Evolutionary conservation across 2,113 vertebrate species (phyloP).

Genomic region (Pleuronectes platessa): DNA sequence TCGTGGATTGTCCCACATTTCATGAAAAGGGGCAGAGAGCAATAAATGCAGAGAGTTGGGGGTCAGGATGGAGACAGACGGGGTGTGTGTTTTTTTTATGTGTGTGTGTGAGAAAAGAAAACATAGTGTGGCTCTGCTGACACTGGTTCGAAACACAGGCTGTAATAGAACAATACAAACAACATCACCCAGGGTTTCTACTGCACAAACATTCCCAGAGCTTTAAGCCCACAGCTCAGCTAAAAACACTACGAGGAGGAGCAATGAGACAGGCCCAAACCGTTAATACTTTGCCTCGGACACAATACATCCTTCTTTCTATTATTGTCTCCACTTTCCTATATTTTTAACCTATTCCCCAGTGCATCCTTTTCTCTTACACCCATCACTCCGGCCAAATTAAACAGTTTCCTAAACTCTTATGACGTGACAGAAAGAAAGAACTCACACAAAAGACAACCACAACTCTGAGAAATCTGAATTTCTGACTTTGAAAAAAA

Average conservation of each 20-base stretch:
- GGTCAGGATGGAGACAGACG: conserved; percentile 43
- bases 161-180: conserved; percentile 76
- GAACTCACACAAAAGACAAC: conserved; percentile 9
- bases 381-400: conserved; percentile 35
- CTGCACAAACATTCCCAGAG: conserved; percentile 78
- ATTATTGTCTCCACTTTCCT: conserved; percentile 20
- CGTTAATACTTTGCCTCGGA: conserved; percentile 40
- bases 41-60: not conserved
- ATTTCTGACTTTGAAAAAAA: conserved; percentile 27
- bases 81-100: conserved; percentile 37
- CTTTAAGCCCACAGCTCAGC: conserved; percentile 62
- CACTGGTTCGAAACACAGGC: conserved; percentile 50
- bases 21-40: conserved; percentile 27
- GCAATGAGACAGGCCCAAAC: conserved; percentile 16
- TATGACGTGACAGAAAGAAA: conserved; percentile 25
- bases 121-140: conserved; percentile 60
- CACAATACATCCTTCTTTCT: conserved; percentile 20
- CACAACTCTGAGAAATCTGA: conserved; percentile 35
- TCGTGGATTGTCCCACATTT: conserved; percentile 46
- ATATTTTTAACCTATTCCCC: conserved; percentile 37
- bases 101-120: conserved; percentile 41
- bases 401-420: conserved; percentile 29
- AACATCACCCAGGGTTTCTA: conserved; percentile 64
- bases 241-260: conserved; percentile 58
- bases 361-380: not conserved